Conservation (phyloP, 2,113 vertebrate genomes). For the human region DNA sequence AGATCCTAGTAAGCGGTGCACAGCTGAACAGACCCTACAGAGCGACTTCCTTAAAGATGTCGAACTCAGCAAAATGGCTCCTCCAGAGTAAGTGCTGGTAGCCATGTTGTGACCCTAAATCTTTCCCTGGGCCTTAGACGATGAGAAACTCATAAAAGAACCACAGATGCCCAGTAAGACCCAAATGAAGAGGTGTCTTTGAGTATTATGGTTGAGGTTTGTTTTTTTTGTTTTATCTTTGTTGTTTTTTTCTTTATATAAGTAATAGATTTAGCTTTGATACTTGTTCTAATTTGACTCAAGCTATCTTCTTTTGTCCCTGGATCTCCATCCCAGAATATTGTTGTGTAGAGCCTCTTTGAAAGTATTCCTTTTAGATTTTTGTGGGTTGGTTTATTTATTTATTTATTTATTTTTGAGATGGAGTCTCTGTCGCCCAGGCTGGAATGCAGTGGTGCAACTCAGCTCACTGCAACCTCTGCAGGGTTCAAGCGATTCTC, state of each 20-base stretch:
- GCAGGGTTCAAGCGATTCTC: too few relatives aligned
- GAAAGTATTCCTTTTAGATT: background rate
- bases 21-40: slow-evolving; percentile 94
- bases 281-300: slow-evolving; percentile 32
- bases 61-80: slow-evolving; percentile 96
- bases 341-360: background rate
- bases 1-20: slow-evolving; percentile 95
- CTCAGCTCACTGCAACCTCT: too few relatives aligned
- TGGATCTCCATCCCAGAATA: background rate
- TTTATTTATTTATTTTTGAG: too few relatives aligned
- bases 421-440: too few relatives aligned
- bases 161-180: background rate
- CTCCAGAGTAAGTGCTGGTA: slow-evolving; percentile 93
- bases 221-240: background rate
- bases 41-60: slow-evolving; percentile 96
- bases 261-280: background rate
- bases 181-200: background rate
- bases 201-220: background rate
- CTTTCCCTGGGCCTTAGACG: background rate
- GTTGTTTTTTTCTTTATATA: slow-evolving; percentile 10
- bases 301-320: background rate
- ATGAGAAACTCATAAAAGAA: slow-evolving; percentile 48
- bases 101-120: background rate
- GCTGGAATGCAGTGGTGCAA: too few relatives aligned
- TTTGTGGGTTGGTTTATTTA: too few relatives aligned